Evolutionary conservation across 2,888 invertebrate species (phyloP).

Genomic region (Deroplatys truncata): DNA sequence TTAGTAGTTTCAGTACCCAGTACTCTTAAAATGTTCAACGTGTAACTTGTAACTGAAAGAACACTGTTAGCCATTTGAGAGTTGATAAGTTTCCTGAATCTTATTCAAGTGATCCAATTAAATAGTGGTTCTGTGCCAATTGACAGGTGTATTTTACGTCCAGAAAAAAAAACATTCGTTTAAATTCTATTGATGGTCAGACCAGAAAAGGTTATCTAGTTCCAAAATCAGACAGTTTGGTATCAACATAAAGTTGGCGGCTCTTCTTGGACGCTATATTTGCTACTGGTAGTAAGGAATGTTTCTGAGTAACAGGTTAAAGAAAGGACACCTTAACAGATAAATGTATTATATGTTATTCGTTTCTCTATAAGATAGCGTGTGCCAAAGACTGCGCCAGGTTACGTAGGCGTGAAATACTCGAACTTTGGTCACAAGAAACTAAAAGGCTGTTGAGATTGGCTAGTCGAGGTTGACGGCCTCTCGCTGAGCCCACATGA

Average conservation of each 20-base stretch:
- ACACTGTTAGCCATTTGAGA: no score
- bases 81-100: no score
- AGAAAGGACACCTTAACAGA: background rate
- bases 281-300: background rate
- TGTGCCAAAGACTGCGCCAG: background rate
- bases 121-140: no score
- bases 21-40: no score
- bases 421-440: background rate
- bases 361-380: background rate
- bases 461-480: background rate
- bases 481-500: background rate
- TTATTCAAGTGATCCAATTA: no score
- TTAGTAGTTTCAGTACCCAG: no score
- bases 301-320: background rate
- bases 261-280: background rate
- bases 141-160: no score
- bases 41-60: no score
- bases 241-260: background rate
- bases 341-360: background rate
- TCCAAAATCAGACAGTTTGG: background rate
- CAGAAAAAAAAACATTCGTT: background rate
- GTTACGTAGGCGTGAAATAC: background rate
- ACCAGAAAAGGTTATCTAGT: background rate
- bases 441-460: background rate
- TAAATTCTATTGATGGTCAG: background rate